phyloP scores from a whole-genome alignment of 1,140 invertebrate genomes.

The Caenorhabditis brenneri region DNA sequence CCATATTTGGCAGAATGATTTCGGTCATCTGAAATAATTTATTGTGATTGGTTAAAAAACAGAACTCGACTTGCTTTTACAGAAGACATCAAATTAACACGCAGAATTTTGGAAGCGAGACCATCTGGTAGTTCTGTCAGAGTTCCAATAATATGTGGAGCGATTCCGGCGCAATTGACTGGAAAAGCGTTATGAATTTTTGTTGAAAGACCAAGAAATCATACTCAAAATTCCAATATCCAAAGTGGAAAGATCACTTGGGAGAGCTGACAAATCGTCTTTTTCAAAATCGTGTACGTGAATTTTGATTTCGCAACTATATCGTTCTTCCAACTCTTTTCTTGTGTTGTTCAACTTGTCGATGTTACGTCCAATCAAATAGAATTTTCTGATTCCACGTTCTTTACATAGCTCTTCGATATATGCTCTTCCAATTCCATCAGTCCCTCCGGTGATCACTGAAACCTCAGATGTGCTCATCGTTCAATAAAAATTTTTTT shows the following conservation, averaged over 20 bases:
- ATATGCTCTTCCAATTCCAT: slow-evolving; percentile 90
- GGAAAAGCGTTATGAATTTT: slow-evolving; percentile 54
- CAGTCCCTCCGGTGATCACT: slow-evolving; percentile 87
- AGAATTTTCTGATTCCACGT: slow-evolving; percentile 69
- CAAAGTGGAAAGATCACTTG: slow-evolving; percentile 78
- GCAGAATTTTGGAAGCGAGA: slow-evolving; percentile 69
- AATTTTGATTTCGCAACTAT: slow-evolving; percentile 59
- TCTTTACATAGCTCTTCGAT: slow-evolving; percentile 77
- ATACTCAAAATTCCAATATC: slow-evolving; percentile 83
- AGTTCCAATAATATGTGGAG: slow-evolving; percentile 83
- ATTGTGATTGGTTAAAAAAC: background rate
- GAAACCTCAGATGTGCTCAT: slow-evolving; percentile 70
- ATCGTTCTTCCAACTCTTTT: slow-evolving; percentile 76
- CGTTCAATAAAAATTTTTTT: background rate
- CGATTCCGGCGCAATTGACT: slow-evolving; percentile 93
- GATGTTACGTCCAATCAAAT: slow-evolving; percentile 83
- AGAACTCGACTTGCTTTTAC: slow-evolving; percentile 56
- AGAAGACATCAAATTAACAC: slow-evolving; percentile 65
- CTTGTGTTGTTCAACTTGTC: slow-evolving; percentile 83
- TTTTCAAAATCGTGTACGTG: slow-evolving; percentile 69
- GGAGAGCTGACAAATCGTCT: slow-evolving; percentile 59
- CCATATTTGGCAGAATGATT: slow-evolving; percentile 86
- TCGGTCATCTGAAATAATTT: slow-evolving; percentile 78
- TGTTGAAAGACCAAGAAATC: background rate
- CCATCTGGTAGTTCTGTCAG: slow-evolving; percentile 71